These are phyloP conservation scores for Clivina fossor DNA, from an alignment of 2,888 invertebrate species.

Conservation along the genomic window DNA sequence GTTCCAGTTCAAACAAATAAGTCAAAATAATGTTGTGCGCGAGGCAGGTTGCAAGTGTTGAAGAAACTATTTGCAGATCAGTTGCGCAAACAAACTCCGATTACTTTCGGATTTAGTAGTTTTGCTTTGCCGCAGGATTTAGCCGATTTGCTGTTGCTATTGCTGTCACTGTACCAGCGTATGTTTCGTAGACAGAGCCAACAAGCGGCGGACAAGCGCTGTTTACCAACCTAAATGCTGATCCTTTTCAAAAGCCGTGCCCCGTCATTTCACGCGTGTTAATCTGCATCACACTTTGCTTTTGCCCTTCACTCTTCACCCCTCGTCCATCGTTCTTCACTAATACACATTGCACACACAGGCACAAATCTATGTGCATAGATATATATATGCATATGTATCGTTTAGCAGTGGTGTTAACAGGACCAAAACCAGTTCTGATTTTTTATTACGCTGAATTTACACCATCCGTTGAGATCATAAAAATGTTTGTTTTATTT, in stretches of 20 bases:
- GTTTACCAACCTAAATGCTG: constrained; percentile 19
- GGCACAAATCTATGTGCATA: background rate
- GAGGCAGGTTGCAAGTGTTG: too few relatives aligned
- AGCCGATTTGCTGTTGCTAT: background rate
- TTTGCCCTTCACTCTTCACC: constrained; percentile 10
- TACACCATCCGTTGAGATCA: too few relatives aligned
- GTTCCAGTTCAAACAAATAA: too few relatives aligned
- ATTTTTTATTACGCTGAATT: too few relatives aligned
- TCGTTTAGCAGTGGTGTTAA: background rate
- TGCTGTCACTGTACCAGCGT: background rate
- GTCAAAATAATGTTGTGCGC: too few relatives aligned
- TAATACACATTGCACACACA: background rate
- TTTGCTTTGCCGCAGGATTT: constrained; percentile 10
- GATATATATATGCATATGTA: background rate
- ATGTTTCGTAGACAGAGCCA: background rate
- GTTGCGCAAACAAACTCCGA: constrained; percentile 17
- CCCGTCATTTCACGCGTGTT: constrained; percentile 29
- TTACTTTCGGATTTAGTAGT: constrained; percentile 23
- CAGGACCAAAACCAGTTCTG: too few relatives aligned
- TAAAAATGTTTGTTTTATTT: too few relatives aligned
- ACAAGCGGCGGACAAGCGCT: background rate
- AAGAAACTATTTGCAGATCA: constrained; percentile 8
- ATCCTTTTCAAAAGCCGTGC: constrained; percentile 24
- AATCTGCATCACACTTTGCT: constrained; percentile 13
- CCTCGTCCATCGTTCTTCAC: constrained; percentile 1